A percentile compares a stretch with the other conserved stretches of the same genome.
These are phyloP conservation scores for Notothenia coriiceps DNA, from an alignment of 2,113 vertebrate genomes.

Conservation along the genomic window DNA sequence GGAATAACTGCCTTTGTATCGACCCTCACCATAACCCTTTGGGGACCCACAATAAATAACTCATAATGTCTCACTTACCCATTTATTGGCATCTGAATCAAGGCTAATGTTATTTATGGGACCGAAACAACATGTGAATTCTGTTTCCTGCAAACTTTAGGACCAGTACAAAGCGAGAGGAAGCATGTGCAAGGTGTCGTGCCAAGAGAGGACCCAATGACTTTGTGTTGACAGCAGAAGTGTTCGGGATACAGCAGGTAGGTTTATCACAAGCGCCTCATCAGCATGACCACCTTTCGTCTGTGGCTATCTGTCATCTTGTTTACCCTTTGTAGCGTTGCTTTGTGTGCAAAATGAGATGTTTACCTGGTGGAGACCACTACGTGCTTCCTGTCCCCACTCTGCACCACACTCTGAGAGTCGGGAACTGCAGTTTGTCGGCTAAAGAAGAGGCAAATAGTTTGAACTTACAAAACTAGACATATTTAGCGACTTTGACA, in stretches of 20 bases:
- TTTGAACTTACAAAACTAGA: conserved; percentile 13
- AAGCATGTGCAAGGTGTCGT: conserved; percentile 33
- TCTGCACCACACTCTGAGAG: conserved; percentile 9
- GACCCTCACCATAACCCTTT: conserved; percentile 30
- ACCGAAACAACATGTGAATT: conserved; percentile 4
- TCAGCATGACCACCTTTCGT: conserved; percentile 68
- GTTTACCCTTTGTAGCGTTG: conserved; percentile 53
- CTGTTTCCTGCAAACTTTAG: conserved; percentile 36
- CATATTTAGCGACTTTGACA: conserved; percentile 23
- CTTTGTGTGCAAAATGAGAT: conserved; percentile 71
- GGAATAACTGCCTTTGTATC: conserved; percentile 44
- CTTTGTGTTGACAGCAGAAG: conserved; percentile 78
- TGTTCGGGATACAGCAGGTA: conserved; percentile 59
- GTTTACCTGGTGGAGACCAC: conserved; percentile 58
- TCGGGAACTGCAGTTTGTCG: conserved; percentile 6
- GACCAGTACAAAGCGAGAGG: conserved; percentile 20
- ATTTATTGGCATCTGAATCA: conserved; percentile 44
- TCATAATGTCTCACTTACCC: conserved; percentile 29
- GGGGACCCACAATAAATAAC: conserved; percentile 35
- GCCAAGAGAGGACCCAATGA: conserved; percentile 62
- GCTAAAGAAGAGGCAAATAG: neutral
- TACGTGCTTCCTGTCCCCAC: conserved; percentile 30
- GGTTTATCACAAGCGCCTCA: conserved; percentile 49
- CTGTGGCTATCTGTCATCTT: conserved; percentile 62
- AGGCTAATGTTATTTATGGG: conserved; percentile 25